Evolutionary conservation across 2,113 vertebrate species (phyloP).

Genomic region (Crotalus horridus): DNA sequence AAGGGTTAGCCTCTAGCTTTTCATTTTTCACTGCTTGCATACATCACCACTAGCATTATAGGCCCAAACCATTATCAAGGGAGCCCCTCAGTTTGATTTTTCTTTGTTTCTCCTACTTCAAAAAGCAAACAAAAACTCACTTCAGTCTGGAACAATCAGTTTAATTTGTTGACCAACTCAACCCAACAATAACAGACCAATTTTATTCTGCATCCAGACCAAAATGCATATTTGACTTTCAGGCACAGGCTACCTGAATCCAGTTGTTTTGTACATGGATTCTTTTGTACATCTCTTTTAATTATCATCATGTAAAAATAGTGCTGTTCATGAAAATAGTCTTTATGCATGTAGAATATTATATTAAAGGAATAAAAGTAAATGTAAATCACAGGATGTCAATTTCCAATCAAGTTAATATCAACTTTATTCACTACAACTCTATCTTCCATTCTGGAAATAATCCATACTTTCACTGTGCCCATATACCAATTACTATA

Average conservation of each 20-base stretch:
- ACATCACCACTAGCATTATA: neutral
- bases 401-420: too few relatives aligned
- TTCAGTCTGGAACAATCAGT: neutral
- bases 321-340: neutral
- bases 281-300: neutral
- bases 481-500: too few relatives aligned
- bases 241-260: neutral
- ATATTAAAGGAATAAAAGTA: neutral
- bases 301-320: neutral
- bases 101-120: neutral
- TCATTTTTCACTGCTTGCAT: neutral
- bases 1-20: neutral
- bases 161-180: neutral
- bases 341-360: neutral
- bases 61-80: neutral
- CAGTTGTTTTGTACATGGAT: neutral
- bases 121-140: neutral
- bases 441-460: too few relatives aligned
- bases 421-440: too few relatives aligned
- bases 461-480: too few relatives aligned
- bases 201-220: neutral
- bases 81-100: neutral
- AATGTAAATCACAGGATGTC: too few relatives aligned
- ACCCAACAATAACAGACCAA: neutral
- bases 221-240: neutral